Conservation (phyloP, 2,797 vertebrate genomes). For the Sorex maritimensis region DNA sequence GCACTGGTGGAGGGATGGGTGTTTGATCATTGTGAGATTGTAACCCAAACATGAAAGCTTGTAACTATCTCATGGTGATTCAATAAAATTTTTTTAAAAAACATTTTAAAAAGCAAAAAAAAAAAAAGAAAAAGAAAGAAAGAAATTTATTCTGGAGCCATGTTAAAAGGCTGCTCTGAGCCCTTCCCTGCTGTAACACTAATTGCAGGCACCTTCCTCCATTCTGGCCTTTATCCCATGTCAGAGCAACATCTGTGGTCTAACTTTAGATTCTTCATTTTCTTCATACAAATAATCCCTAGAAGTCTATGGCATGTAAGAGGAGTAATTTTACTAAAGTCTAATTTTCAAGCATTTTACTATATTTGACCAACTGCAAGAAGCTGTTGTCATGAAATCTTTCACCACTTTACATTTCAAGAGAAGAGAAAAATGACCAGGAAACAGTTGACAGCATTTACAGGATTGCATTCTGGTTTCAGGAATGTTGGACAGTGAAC, state of each 20-base stretch:
- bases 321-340: background rate
- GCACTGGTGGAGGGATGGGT: no score
- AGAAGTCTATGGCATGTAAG: background rate
- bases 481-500: background rate
- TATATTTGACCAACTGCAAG: conserved; percentile 35
- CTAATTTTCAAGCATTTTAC: conserved; percentile 48
- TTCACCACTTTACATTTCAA: conserved; percentile 42
- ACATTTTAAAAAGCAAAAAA: no score
- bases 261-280: background rate
- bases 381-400: background rate
- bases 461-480: background rate
- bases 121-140: no score
- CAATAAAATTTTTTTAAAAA: no score
- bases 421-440: conserved; percentile 48
- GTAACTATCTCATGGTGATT: no score
- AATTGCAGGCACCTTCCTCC: background rate
- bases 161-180: background rate
- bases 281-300: background rate
- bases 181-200: background rate
- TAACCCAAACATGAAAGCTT: no score
- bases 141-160: no score
- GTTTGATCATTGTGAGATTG: no score
- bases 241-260: background rate
- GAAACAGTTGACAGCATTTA: background rate
- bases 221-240: rapidly evolving